Base-by-base conservation (phyloP, 2,113 vertebrate species). In the Sapayoa aenigma region DNA sequence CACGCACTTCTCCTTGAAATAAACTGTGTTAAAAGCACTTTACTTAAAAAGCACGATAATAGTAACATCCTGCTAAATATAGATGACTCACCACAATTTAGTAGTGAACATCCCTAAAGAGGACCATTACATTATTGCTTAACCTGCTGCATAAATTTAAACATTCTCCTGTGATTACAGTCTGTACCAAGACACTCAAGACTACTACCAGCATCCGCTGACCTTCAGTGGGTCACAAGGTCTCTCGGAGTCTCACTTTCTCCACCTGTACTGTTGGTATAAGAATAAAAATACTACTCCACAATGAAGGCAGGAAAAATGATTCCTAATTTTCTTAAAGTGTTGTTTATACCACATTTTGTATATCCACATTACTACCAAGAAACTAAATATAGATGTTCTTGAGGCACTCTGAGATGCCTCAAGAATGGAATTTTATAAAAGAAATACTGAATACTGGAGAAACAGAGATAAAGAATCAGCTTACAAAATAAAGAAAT, bases 11-110 rank as follows among this genome's bases (percentile, higher is more conserved):
- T 84, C 94, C 95, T 95, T 95, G 90, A 96, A 96, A 93, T 72
- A 97, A 94, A 91, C 90, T 93, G 89, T 96, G 95, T 95, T 96
- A 97, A 95, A 97, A 97, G 96, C 97, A 97, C 93, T 97, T 93
- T 92, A 93, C 94, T 96, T 97, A 91, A 93, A 96, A 97, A 96
- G 84, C 90, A 94, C 13, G 62, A 89, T 93, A 86, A 96, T 97
- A 97, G 93, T 91, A 95, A 92, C 92, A 97, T 97, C 84, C 71
- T 96, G 63, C 94, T 95, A 97, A 97, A 97, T 96, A 95, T 96
- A 97, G 96, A 95, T 93, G 95, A 97, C 86, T 97, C 96, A 87
- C 93, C 90, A 95, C 93, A 96, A 95, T 94, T 95, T 87, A 97
- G 62, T 90, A 83, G 96, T 95, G 94, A 97, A 95, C 87, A 91